A percentile compares a stretch with the other conserved stretches of the same genome.
Evolutionary conservation across 2,113 vertebrate genomes (phyloP).

Genomic region (Actenoides hombroni): DNA sequence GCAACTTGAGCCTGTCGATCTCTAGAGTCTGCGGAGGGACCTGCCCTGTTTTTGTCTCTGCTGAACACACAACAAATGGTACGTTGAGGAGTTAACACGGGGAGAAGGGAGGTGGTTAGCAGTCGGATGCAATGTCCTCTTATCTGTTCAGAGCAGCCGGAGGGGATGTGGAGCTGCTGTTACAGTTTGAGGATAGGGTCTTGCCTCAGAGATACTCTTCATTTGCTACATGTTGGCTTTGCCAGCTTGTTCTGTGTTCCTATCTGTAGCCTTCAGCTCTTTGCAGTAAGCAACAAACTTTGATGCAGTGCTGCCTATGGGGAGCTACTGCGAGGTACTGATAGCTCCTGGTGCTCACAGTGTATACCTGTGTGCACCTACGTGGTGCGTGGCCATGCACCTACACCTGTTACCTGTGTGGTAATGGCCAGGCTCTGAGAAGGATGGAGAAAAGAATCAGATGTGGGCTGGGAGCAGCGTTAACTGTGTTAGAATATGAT

Average conservation of each 20-base stretch:
- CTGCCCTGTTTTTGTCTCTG: neutral
- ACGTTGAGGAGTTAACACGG: fast-evolving
- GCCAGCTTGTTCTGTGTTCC: neutral
- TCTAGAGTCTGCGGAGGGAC: neutral
- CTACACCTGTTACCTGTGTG: neutral
- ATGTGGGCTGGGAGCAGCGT: neutral
- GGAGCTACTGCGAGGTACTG: neutral
- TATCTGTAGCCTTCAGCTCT: neutral
- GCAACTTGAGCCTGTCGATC: fast-evolving
- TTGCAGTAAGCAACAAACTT: neutral
- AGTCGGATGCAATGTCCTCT: too few species aligned
- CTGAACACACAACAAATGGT: neutral
- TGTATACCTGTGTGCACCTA: fast-evolving
- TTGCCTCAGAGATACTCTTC: neutral
- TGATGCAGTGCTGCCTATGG: neutral
- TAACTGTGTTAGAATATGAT: neutral
- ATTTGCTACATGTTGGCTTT: neutral
- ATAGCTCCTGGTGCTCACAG: neutral
- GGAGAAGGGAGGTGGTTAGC: neutral
- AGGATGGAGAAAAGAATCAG: neutral
- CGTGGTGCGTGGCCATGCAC: fast-evolving
- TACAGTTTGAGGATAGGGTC: fast-evolving
- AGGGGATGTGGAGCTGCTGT: neutral
- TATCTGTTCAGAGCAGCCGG: neutral
- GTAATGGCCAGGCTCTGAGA: neutral